These are phyloP conservation scores for Phalloptychus januarius DNA, from an alignment of 2,797 vertebrate species.

Conservation along the genomic window DNA sequence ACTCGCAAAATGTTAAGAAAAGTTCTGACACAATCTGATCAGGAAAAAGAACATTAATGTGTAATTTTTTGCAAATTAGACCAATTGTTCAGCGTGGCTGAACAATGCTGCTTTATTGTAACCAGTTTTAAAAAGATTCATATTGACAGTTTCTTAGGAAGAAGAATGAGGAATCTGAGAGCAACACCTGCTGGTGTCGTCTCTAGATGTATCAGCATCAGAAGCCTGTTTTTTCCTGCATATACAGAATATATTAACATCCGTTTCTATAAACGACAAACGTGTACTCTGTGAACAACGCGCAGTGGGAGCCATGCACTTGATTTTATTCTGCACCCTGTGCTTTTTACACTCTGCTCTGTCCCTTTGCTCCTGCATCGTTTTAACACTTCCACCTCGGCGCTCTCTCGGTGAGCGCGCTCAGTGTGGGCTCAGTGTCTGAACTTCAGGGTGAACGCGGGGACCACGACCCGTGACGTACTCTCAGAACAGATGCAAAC, in stretches of 20 bases:
- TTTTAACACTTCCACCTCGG: conserved; percentile 17
- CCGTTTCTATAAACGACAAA: conserved; percentile 1
- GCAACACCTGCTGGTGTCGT: no score
- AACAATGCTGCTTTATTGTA: background rate
- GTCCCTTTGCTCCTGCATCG: conserved; percentile 9
- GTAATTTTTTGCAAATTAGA: no score
- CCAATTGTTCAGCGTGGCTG: no score
- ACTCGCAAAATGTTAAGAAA: background rate
- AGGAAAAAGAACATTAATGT: background rate
- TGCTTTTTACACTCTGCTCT: conserved; percentile 14
- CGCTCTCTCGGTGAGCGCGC: conserved; percentile 15
- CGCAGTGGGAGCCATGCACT: conserved; percentile 1
- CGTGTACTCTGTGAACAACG: background rate
- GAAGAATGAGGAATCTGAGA: background rate
- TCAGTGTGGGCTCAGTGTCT: conserved; percentile 23
- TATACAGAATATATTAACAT: background rate
- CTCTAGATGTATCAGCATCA: background rate
- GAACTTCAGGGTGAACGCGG: conserved; percentile 21
- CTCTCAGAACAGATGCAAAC: conserved; percentile 47
- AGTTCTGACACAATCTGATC: background rate
- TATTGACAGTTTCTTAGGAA: no score
- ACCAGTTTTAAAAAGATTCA: background rate
- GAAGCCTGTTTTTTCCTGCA: background rate
- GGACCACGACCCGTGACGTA: conserved; percentile 31
- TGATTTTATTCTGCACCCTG: background rate